Evolutionary conservation across 2,888 invertebrate genomes (phyloP).

Genomic region (Theretra japonica): DNA sequence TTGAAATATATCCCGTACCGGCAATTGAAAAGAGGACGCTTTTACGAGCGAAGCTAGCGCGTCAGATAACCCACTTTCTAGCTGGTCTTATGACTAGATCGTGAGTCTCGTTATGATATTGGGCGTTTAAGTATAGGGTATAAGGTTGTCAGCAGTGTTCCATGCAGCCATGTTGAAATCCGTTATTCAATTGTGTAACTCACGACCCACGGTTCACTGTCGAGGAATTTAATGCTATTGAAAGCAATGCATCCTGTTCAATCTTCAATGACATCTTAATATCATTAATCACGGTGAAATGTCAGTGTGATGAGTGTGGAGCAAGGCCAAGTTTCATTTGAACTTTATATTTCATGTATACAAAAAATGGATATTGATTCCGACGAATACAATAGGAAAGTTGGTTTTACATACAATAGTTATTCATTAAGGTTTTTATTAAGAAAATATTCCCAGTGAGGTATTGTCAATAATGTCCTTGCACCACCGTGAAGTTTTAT

Average conservation of each 20-base stretch:
- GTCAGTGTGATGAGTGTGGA: conserved; percentile 34
- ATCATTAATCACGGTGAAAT: conserved; percentile 59
- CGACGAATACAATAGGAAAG: too few relatives aligned
- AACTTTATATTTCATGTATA: background rate
- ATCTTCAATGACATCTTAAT: conserved; percentile 54
- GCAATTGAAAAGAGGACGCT: background rate
- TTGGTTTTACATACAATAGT: background rate
- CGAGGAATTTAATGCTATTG: conserved; percentile 60
- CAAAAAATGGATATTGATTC: background rate
- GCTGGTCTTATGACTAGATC: background rate
- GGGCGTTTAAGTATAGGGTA: conserved; percentile 33
- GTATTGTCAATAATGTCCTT: background rate
- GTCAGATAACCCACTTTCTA: conserved; percentile 4
- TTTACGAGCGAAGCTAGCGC: background rate
- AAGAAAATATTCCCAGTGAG: background rate
- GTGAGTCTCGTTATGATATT: conserved; percentile 20
- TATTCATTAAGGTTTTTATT: background rate
- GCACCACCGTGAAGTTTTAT: background rate
- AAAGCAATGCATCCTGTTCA: conserved; percentile 66
- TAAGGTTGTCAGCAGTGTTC: conserved; percentile 45
- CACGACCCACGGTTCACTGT: conserved; percentile 74
- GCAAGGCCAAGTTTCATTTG: conserved; percentile 11
- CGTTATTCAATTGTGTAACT: conserved; percentile 69
- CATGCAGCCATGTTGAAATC: conserved; percentile 63
- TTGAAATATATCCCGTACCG: conserved; percentile 4